Conservation (phyloP, 2,113 vertebrate species). For the Cynopterus brachyotis region DNA sequence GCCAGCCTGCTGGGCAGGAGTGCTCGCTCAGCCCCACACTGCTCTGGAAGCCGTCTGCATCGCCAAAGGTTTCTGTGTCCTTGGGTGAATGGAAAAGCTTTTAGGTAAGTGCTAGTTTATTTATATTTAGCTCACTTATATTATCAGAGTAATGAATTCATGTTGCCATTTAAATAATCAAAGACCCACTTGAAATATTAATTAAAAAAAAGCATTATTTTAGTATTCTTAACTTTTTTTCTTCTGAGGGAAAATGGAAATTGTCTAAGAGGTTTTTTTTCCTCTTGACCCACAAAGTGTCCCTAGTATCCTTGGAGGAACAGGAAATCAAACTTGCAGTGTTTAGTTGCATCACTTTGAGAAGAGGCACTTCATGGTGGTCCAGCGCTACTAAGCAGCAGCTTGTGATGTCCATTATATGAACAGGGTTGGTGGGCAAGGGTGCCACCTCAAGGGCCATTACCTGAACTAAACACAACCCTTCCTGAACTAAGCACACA, state of each 20-base stretch:
- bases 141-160: not conserved
- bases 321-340: not conserved
- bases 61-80: not conserved
- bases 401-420: not conserved
- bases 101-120: not conserved
- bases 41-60: not conserved
- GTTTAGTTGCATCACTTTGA: not conserved
- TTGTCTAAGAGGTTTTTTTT: not conserved
- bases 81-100: not conserved
- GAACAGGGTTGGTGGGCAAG: not conserved
- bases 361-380: not conserved
- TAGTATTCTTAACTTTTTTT: not conserved
- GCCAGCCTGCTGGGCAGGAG: not conserved
- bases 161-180: not conserved
- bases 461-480: not conserved
- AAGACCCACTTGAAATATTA: not conserved
- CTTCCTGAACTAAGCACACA: not conserved
- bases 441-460: not conserved
- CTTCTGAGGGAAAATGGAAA: not conserved
- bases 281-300: not conserved
- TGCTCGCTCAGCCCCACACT: not conserved
- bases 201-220: not conserved
- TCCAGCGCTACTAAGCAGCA: not conserved
- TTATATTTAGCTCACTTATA: not conserved
- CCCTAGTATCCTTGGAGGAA: not conserved